Percentiles rank a stretch among this genome's conserved stretches.
phyloP scores from a whole-genome alignment of 2,888 invertebrate species.

The Euplexia lucipara region DNA sequence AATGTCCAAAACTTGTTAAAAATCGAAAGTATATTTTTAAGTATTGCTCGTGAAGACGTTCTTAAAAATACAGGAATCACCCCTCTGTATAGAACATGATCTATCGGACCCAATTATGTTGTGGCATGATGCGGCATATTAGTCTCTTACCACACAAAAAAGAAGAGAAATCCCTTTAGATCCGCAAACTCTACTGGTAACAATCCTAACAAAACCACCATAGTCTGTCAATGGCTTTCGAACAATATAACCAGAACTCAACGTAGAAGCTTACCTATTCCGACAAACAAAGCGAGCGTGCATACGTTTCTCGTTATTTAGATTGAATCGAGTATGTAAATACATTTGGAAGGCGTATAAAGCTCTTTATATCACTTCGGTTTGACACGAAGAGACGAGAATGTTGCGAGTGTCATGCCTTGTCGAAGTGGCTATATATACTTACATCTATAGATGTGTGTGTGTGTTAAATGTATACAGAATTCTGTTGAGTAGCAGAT shows the following conservation, averaged over 20 bases:
- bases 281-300: constrained; percentile 33
- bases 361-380: constrained; percentile 47
- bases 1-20: no score
- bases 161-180: no score
- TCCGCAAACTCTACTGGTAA: neutral
- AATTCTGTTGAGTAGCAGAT: constrained; percentile 1
- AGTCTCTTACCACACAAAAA: no score
- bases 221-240: neutral
- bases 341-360: constrained; percentile 41
- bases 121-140: no score
- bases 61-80: no score
- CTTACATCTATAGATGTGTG: neutral
- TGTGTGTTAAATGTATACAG: neutral
- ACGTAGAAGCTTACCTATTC: constrained; percentile 8
- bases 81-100: no score
- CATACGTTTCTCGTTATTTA: constrained; percentile 38
- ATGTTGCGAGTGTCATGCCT: constrained; percentile 16
- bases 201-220: neutral
- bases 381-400: constrained; percentile 37
- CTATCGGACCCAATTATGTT: no score
- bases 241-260: constrained; percentile 1
- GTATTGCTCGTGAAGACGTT: no score
- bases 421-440: constrained; percentile 2
- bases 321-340: constrained; percentile 50
- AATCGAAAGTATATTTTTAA: no score